These are phyloP conservation scores for Apamea monoglypha DNA, from an alignment of 2,888 invertebrate genomes.

Conservation along the genomic window DNA sequence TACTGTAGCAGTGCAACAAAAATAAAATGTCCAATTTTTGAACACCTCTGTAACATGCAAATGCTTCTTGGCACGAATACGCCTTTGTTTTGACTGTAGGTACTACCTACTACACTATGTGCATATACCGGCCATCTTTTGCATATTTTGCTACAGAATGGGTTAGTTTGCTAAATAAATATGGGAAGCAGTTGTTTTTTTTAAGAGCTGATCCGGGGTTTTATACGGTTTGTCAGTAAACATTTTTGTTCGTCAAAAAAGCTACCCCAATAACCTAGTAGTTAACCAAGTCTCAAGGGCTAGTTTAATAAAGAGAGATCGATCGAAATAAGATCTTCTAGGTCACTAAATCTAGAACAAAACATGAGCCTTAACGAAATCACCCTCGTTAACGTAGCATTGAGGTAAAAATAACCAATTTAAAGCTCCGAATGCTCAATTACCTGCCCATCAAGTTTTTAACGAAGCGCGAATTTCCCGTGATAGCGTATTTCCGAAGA, in stretches of 20 bases:
- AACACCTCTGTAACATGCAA: conserved; percentile 63
- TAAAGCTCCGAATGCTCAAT: conserved; percentile 66
- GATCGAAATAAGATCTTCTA: conserved; percentile 2
- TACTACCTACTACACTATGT: too few relatives aligned
- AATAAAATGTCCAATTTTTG: conserved; percentile 57
- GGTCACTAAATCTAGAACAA: conserved; percentile 20
- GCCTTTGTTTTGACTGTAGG: conserved; percentile 45
- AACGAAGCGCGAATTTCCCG: conserved; percentile 67
- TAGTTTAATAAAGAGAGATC: neutral
- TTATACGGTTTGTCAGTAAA: too few relatives aligned
- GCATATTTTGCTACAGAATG: neutral
- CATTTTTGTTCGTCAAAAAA: too few relatives aligned
- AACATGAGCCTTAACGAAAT: conserved; percentile 17
- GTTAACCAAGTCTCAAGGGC: too few relatives aligned
- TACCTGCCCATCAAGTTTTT: conserved; percentile 67
- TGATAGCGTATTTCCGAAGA: conserved; percentile 74
- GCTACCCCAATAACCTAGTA: too few relatives aligned
- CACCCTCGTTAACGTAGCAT: conserved; percentile 11
- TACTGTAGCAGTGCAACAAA: conserved; percentile 28
- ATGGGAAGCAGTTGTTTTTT: neutral
- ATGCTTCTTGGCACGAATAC: conserved; percentile 65
- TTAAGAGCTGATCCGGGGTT: too few relatives aligned
- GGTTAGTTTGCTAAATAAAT: neutral
- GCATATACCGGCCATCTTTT: neutral
- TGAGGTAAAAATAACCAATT: conserved; percentile 69